Evolutionary conservation across 1,140 invertebrate species (phyloP).

Genomic region (Drosophila sucinea): DNA sequence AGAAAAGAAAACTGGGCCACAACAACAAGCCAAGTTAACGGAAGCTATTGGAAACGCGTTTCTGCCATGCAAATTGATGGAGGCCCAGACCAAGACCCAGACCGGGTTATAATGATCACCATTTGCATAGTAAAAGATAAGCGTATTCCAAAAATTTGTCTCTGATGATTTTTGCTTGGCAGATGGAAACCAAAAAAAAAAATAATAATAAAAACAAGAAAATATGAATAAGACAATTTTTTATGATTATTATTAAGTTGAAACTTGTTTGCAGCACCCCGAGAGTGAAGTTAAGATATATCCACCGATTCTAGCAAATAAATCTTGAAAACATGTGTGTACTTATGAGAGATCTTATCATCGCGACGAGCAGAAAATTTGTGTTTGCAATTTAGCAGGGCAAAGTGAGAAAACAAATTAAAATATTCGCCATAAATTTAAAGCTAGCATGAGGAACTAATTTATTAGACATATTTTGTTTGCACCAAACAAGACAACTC

Average conservation of each 20-base stretch:
- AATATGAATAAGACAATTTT: slow-evolving; percentile 44
- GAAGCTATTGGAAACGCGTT: slow-evolving; percentile 53
- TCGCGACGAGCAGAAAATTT: slow-evolving; percentile 38
- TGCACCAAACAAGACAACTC: slow-evolving; percentile 3
- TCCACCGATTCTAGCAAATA: slow-evolving; percentile 15
- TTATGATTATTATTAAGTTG: slow-evolving; percentile 15
- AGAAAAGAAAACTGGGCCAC: slow-evolving; percentile 12
- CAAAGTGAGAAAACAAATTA: slow-evolving; percentile 18
- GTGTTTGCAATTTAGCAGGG: slow-evolving; percentile 36
- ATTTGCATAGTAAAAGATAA: slow-evolving; percentile 63
- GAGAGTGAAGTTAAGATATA: not conserved
- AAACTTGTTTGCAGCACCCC: slow-evolving; percentile 43
- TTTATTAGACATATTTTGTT: slow-evolving; percentile 12
- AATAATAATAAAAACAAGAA: slow-evolving; percentile 31
- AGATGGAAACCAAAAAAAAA: slow-evolving; percentile 6
- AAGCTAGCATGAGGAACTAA: slow-evolving; percentile 42
- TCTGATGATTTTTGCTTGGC: not conserved
- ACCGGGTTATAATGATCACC: slow-evolving; percentile 42
- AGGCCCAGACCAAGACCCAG: slow-evolving; percentile 23
- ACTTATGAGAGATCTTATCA: slow-evolving; percentile 33
- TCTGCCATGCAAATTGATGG: slow-evolving; percentile 54
- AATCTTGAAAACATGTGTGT: slow-evolving; percentile 12
- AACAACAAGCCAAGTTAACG: slow-evolving; percentile 34
- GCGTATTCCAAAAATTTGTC: slow-evolving; percentile 37
- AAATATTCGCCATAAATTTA: slow-evolving; percentile 7